Percentiles rank a stretch among this genome's conserved stretches.
phyloP scores from a whole-genome alignment of 2,888 invertebrate species.

The Priapulus caudatus region DNA sequence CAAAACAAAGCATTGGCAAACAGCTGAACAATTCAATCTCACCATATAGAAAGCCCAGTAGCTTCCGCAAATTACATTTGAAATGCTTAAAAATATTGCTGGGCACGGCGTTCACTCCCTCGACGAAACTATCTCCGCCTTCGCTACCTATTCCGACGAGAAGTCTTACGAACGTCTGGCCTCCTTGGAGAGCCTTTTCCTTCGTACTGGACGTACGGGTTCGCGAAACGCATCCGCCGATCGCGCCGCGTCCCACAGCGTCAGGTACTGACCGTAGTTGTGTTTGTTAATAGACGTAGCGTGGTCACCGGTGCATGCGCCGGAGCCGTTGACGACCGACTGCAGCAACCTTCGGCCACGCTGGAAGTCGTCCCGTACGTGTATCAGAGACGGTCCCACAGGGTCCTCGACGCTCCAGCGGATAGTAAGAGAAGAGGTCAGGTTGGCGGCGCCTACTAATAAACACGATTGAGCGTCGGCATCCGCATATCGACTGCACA shows the following conservation, averaged over 20 bases:
- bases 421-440: slow-evolving; percentile 40
- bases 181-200: slow-evolving; percentile 32
- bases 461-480: too few species aligned
- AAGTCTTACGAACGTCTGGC: slow-evolving; percentile 19
- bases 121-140: too few species aligned
- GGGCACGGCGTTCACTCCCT: too few species aligned
- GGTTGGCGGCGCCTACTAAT: too few species aligned
- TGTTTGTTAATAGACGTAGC: slow-evolving; percentile 41
- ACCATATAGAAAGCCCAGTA: too few species aligned
- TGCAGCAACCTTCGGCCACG: slow-evolving; percentile 36
- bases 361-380: slow-evolving; percentile 42
- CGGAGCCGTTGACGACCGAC: slow-evolving; percentile 40
- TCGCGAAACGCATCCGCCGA: slow-evolving; percentile 37
- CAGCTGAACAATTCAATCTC: too few species aligned
- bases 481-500: too few species aligned
- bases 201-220: slow-evolving; percentile 36
- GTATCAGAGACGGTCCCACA: too few species aligned
- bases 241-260: slow-evolving; percentile 42
- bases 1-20: too few species aligned
- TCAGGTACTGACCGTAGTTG: slow-evolving; percentile 44
- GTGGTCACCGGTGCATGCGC: slow-evolving; percentile 43
- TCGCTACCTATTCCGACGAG: not conserved
- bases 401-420: slow-evolving; percentile 44
- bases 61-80: too few species aligned
- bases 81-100: too few species aligned